Conservation (phyloP, 2,888 invertebrate genomes). For the Trachelus stipa region DNA sequence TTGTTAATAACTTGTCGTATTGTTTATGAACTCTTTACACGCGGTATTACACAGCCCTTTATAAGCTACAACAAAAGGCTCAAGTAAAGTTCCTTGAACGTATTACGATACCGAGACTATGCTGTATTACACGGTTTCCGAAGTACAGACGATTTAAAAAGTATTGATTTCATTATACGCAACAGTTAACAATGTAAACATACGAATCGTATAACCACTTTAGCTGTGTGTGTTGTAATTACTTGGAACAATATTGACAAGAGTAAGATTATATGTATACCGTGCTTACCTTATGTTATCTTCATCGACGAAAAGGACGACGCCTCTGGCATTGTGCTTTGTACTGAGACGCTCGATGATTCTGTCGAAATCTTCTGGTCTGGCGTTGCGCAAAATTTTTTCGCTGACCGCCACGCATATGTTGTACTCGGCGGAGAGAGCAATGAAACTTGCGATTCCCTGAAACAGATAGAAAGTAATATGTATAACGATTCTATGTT, state of each 20-base stretch:
- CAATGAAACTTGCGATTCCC: constrained; percentile 73
- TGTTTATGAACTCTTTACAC: background rate
- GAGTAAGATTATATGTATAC: background rate
- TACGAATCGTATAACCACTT: background rate
- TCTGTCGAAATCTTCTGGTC: constrained; percentile 71
- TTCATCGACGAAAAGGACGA: constrained; percentile 80
- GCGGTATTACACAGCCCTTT: background rate
- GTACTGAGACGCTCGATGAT: constrained; percentile 71
- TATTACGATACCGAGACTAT: background rate
- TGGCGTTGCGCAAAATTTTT: constrained; percentile 72
- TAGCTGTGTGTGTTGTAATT: background rate
- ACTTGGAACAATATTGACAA: background rate
- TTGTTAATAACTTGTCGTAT: background rate
- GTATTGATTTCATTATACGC: background rate
- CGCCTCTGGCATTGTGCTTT: constrained; percentile 74
- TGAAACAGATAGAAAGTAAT: constrained; percentile 46
- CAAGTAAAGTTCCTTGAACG: background rate
- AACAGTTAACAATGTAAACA: background rate
- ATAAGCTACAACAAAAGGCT: background rate
- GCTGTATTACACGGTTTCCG: background rate
- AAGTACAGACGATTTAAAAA: background rate
- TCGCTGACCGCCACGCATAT: constrained; percentile 71
- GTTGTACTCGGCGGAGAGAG: constrained; percentile 66
- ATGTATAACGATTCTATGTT: background rate
- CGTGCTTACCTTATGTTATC: constrained; percentile 72